phyloP scores from a whole-genome alignment of 1,140 invertebrate genomes.

The Euwallacea fornicatus region DNA sequence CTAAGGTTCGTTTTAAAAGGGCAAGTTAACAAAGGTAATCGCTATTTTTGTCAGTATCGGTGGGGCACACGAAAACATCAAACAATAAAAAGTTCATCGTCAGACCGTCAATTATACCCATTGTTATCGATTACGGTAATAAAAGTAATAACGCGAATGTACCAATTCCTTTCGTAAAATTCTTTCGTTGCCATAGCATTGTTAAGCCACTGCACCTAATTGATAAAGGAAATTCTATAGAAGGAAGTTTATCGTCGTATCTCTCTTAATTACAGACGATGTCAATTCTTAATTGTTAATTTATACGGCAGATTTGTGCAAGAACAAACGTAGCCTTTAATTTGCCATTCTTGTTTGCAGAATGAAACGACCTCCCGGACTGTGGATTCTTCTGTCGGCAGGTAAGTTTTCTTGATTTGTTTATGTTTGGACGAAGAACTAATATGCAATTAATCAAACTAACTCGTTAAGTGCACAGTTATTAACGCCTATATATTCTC shows the following conservation, averaged over 20 bases:
- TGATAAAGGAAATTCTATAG: neutral
- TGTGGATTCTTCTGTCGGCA: constrained; percentile 51
- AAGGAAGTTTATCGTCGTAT: neutral
- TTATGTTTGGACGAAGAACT: too few species aligned
- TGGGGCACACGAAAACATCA: too few species aligned
- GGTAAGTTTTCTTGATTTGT: constrained; percentile 39
- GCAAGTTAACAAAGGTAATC: too few species aligned
- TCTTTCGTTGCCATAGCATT: neutral
- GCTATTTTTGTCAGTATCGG: too few species aligned
- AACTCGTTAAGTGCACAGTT: too few species aligned
- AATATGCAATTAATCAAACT: too few species aligned
- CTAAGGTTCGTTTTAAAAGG: too few species aligned
- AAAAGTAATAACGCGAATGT: too few species aligned
- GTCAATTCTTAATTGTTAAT: constrained; percentile 5
- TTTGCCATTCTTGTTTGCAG: constrained; percentile 38
- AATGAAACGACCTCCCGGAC: constrained; percentile 51
- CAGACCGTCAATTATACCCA: too few species aligned
- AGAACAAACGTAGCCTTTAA: neutral
- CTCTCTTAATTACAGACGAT: neutral
- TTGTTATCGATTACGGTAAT: too few species aligned
- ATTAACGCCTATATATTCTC: too few species aligned
- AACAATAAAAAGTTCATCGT: too few species aligned
- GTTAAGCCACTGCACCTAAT: neutral
- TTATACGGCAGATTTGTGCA: neutral
- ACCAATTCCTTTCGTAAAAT: neutral